Conservation (phyloP, 2,888 invertebrate species). For the Antheraea yamamai region DNA sequence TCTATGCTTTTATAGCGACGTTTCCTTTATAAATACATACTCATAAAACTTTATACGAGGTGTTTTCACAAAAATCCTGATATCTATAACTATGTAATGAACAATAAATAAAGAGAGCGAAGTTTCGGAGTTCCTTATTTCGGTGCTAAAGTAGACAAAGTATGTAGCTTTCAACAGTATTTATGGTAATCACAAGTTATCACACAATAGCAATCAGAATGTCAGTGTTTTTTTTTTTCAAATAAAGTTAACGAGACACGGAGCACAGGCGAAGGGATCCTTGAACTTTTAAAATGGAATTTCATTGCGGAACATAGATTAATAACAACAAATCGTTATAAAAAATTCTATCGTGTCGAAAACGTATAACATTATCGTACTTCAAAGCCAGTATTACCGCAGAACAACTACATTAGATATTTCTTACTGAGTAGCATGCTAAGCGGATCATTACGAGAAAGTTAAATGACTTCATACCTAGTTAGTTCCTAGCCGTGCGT, state of each 20-base stretch:
- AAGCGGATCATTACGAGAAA: slow-evolving; percentile 54
- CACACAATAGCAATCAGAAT: slow-evolving; percentile 14
- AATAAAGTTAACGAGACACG: slow-evolving; percentile 36
- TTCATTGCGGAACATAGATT: slow-evolving; percentile 26
- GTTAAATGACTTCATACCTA: slow-evolving; percentile 58
- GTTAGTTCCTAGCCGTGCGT: slow-evolving; percentile 47
- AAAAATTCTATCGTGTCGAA: slow-evolving; percentile 6
- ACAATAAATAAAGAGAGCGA: neutral
- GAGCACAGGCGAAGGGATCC: slow-evolving; percentile 38
- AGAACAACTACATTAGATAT: slow-evolving; percentile 15
- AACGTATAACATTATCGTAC: neutral
- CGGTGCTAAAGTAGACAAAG: neutral
- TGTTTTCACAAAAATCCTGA: neutral
- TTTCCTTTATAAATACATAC: neutral
- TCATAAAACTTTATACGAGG: too few relatives aligned
- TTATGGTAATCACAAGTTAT: slow-evolving; percentile 8
- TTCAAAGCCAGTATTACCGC: neutral
- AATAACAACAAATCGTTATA: slow-evolving; percentile 1
- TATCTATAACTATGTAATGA: neutral
- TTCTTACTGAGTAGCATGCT: slow-evolving; percentile 39
- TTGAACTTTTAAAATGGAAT: slow-evolving; percentile 43
- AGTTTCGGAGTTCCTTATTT: neutral
- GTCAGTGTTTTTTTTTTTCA: slow-evolving; percentile 26
- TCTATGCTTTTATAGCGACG: neutral
- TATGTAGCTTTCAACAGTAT: neutral